Percentiles rank a stretch among this genome's conserved stretches.
phyloP scores from a whole-genome alignment of 2,888 invertebrate species.

The Limenitis camilla region DNA sequence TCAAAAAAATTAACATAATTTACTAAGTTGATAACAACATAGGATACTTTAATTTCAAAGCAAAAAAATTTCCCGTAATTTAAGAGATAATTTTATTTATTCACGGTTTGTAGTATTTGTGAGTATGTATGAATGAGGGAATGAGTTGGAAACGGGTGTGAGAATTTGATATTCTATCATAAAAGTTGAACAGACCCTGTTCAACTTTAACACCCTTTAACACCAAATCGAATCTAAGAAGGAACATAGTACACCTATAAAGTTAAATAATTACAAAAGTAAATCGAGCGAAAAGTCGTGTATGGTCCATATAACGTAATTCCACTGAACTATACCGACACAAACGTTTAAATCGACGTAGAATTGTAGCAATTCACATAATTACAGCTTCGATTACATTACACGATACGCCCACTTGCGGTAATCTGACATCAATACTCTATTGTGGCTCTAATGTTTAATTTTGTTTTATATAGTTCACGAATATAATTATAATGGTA shows the following conservation, averaged over 20 bases:
- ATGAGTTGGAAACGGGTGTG: too few species aligned
- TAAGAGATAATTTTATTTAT: too few species aligned
- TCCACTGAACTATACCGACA: slow-evolving; percentile 1
- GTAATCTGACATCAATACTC: slow-evolving; percentile 18
- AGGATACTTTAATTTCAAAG: too few species aligned
- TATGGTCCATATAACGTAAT: neutral
- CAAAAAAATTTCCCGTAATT: too few species aligned
- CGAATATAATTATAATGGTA: neutral
- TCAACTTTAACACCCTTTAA: too few species aligned
- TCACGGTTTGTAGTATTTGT: too few species aligned
- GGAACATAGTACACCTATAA: slow-evolving; percentile 14
- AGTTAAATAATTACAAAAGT: slow-evolving; percentile 19
- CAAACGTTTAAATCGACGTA: slow-evolving; percentile 10
- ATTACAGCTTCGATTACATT: slow-evolving; percentile 14
- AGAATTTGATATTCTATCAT: too few species aligned
- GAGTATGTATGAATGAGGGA: too few species aligned
- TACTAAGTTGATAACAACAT: too few species aligned
- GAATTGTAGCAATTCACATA: slow-evolving; percentile 10
- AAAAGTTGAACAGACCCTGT: too few species aligned
- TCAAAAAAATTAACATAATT: too few species aligned
- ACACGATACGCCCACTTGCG: slow-evolving; percentile 16
- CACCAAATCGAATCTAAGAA: neutral
- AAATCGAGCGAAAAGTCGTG: neutral
- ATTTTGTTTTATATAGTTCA: slow-evolving; percentile 6
- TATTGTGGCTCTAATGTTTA: slow-evolving; percentile 19